These are phyloP conservation scores for Penaeus indicus DNA, from an alignment of 1,140 invertebrate genomes.

Conservation along the genomic window DNA sequence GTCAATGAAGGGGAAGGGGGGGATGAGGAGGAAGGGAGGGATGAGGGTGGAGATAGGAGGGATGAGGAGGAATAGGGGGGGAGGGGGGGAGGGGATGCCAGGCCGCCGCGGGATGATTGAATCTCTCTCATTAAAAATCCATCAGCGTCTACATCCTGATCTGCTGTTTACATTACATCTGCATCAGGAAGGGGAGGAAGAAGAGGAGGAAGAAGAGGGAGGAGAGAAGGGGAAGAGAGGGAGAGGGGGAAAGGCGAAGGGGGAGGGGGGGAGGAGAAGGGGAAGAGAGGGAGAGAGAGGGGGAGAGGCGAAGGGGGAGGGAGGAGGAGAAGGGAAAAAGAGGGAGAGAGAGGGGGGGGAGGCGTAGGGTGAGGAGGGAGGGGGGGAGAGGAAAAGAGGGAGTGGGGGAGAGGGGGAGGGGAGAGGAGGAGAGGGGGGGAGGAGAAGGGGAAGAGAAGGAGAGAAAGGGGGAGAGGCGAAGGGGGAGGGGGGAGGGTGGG, in stretches of 20 bases:
- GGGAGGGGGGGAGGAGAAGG: not conserved
- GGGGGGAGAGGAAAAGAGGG: too few species aligned
- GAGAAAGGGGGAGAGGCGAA: too few species aligned
- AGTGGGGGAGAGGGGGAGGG: too few species aligned
- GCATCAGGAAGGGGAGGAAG: not conserved
- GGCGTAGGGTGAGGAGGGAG: too few species aligned
- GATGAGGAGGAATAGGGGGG: not conserved
- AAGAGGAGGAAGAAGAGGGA: not conserved
- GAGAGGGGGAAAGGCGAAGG: not conserved
- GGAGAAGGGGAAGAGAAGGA: not conserved
- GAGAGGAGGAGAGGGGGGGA: not conserved
- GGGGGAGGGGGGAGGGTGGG: too few species aligned
- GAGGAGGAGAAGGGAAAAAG: too few species aligned
- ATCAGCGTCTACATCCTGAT: slow-evolving; percentile 42
- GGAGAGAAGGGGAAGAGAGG: too few species aligned
- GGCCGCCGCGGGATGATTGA: slow-evolving; percentile 5
- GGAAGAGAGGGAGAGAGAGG: not conserved
- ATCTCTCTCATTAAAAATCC: slow-evolving; percentile 57
- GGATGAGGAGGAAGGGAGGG: not conserved
- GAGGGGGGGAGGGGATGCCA: not conserved
- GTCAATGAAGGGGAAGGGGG: not conserved
- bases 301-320: not conserved
- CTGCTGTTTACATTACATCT: slow-evolving; percentile 50
- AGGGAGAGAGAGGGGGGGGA: not conserved
- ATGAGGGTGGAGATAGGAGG: too few species aligned